phyloP scores from a whole-genome alignment of 2,888 invertebrate species.

The Ormia ochracea region DNA sequence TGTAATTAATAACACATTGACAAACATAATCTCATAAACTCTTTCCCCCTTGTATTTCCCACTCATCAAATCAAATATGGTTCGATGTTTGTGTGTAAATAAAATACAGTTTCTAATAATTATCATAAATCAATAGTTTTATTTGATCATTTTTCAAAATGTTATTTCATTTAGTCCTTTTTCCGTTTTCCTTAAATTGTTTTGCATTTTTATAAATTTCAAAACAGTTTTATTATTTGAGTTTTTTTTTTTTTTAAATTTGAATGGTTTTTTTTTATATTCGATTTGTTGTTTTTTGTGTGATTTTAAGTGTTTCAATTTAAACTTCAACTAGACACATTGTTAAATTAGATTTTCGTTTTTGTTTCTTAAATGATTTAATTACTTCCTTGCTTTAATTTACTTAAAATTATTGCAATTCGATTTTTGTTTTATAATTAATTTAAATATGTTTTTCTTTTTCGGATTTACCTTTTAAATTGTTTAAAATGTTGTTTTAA shows the following conservation, averaged over 20 bases:
- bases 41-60: too few relatives aligned
- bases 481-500: slow-evolving; percentile 43
- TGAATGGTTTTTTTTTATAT: slow-evolving; percentile 65
- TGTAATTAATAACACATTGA: too few relatives aligned
- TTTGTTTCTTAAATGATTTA: slow-evolving; percentile 37
- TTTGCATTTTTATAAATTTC: slow-evolving; percentile 65
- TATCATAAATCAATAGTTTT: slow-evolving; percentile 63
- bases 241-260: slow-evolving; percentile 65
- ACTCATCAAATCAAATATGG: too few relatives aligned
- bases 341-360: slow-evolving; percentile 61
- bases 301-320: slow-evolving; percentile 61
- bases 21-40: too few relatives aligned
- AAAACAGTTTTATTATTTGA: slow-evolving; percentile 63
- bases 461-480: slow-evolving; percentile 17
- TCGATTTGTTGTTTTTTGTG: slow-evolving; percentile 43
- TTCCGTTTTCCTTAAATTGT: slow-evolving; percentile 61
- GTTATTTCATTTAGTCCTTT: slow-evolving; percentile 66
- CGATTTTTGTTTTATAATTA: slow-evolving; percentile 43
- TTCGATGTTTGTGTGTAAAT: slow-evolving; percentile 32
- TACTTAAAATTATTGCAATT: slow-evolving; percentile 63
- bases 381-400: slow-evolving; percentile 27
- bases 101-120: slow-evolving; percentile 43
- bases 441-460: slow-evolving; percentile 35
- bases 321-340: slow-evolving; percentile 65
- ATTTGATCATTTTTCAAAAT: slow-evolving; percentile 69